Evolutionary conservation across 2,113 vertebrate genomes (phyloP).

Genomic region (Barnardius zonarius): DNA sequence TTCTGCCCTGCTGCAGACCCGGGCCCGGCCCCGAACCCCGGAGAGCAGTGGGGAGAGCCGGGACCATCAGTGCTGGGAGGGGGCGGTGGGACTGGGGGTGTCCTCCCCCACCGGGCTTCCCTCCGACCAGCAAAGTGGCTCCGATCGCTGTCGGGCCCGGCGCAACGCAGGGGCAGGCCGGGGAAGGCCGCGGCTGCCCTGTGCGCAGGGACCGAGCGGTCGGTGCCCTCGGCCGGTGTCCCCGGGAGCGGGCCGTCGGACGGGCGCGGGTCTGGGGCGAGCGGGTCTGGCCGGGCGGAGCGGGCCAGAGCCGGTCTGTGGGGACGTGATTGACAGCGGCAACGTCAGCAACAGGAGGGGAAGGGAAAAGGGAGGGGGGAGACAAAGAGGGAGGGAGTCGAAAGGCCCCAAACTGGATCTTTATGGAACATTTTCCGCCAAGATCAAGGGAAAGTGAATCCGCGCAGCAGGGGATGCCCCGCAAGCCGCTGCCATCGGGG

Average conservation of each 20-base stretch:
- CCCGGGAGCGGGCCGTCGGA: background rate
- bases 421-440: conserved; percentile 64
- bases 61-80: background rate
- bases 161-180: background rate
- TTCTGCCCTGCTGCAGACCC: background rate
- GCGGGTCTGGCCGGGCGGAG: background rate
- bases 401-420: conserved; percentile 74
- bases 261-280: background rate
- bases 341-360: conserved; percentile 69
- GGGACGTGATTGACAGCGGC: conserved; percentile 67
- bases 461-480: conserved; percentile 48
- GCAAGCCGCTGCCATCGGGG: conserved; percentile 44
- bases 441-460: conserved; percentile 75
- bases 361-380: conserved; percentile 60
- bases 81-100: background rate
- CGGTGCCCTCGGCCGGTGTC: background rate
- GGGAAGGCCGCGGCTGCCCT: background rate
- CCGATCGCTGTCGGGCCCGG: background rate
- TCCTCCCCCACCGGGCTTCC: background rate
- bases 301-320: background rate
- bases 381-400: conserved; percentile 64
- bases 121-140: background rate
- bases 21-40: background rate
- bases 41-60: background rate
- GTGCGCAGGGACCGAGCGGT: background rate